These are phyloP conservation scores for Litoditis marina DNA, from an alignment of 2,888 invertebrate species.

Conservation along the genomic window DNA sequence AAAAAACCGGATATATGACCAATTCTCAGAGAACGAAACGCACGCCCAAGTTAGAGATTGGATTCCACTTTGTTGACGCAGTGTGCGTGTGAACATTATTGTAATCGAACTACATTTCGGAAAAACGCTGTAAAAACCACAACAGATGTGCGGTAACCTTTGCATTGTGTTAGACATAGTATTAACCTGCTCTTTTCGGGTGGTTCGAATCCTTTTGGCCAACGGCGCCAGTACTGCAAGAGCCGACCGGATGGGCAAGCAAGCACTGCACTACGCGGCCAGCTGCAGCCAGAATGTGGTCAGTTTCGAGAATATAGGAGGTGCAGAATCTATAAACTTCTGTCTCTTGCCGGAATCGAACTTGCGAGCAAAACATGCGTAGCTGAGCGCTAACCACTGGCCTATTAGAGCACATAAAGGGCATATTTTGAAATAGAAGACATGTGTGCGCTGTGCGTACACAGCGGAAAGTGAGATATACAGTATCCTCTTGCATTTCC, in stretches of 20 bases:
- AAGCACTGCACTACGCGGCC: constrained; percentile 39
- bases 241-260: constrained; percentile 26
- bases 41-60: too few species aligned
- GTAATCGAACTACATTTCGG: too few species aligned
- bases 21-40: not conserved
- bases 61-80: too few species aligned
- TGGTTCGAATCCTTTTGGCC: constrained; percentile 25
- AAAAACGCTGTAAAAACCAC: not conserved
- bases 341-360: not conserved
- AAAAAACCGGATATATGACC: not conserved
- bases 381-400: too few species aligned
- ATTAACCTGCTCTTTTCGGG: constrained; percentile 4
- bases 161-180: too few species aligned
- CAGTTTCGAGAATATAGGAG: not conserved
- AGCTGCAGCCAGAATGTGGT: constrained; percentile 40
- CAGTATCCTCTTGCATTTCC: too few species aligned
- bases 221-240: constrained; percentile 24
- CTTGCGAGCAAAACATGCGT: too few species aligned
- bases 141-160: not conserved
- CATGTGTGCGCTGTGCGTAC: too few species aligned
- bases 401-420: too few species aligned
- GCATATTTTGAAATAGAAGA: too few species aligned
- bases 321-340: not conserved
- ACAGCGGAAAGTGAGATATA: too few species aligned
- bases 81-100: too few species aligned